These are phyloP conservation scores for Romanogobio albipinnatus DNA, from an alignment of 2,113 vertebrate genomes.

Conservation along the genomic window DNA sequence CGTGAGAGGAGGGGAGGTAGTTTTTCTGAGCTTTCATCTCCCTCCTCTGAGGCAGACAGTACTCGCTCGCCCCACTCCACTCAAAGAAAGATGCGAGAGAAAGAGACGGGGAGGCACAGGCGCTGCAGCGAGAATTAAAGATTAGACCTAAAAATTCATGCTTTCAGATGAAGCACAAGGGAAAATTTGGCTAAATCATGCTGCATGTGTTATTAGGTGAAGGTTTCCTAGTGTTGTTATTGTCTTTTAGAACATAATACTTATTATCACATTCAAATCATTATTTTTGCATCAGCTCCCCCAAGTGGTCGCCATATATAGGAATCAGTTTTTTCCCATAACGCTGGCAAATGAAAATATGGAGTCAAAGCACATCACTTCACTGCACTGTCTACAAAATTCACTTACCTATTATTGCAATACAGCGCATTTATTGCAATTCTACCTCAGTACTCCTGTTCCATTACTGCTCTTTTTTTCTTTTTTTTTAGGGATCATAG, in stretches of 20 bases:
- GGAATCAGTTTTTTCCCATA: background rate
- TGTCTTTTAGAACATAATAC: slow-evolving; percentile 6
- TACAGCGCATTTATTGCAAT: background rate
- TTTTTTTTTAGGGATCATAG: too few species aligned
- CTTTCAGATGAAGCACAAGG: background rate
- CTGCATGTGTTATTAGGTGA: slow-evolving; percentile 28
- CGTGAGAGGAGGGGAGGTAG: slow-evolving; percentile 48
- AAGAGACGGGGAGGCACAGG: background rate
- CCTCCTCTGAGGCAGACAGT: slow-evolving; percentile 33
- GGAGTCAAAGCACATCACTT: background rate
- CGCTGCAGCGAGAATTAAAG: slow-evolving; percentile 9
- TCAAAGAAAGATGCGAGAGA: slow-evolving; percentile 29
- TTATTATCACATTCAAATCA: background rate
- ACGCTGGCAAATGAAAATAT: background rate
- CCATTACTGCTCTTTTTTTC: background rate
- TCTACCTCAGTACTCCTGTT: background rate
- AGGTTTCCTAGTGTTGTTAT: background rate
- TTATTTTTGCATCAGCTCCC: slow-evolving; percentile 50
- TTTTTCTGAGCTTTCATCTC: slow-evolving; percentile 42
- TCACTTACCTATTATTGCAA: background rate
- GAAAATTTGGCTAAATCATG: slow-evolving; percentile 15
- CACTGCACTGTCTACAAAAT: background rate
- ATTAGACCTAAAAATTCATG: slow-evolving; percentile 6
- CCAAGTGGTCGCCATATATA: slow-evolving; percentile 38
- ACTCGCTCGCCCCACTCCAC: slow-evolving; percentile 1